Evolutionary conservation across 2,113 vertebrate species (phyloP), one percentile per base, ranked within the genome.

Genomic region (Semicossyphus pulcher): DNA sequence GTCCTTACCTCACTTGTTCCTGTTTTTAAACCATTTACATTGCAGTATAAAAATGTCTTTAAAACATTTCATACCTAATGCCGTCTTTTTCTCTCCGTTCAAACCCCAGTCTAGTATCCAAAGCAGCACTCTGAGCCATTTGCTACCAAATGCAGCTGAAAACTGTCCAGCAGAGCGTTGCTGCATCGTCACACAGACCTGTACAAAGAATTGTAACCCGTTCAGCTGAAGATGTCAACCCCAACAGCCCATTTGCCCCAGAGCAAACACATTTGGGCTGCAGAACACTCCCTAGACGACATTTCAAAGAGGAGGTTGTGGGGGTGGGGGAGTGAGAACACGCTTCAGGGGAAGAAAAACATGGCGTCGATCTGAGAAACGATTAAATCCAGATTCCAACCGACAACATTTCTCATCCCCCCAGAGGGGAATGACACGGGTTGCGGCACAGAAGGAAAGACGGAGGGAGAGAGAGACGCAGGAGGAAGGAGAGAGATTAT

Each of bases 341-440:
- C 4, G 81, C 87, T 85, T 53, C 78, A 69, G 86, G 87, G 81
- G 52, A 74, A 26, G 66, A 81, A 72, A 83, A 86, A 85, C 86
- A 88, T 83, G 83, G 64, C 75, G 73, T 49, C 21, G 80, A 89
- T 88, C 76, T 84, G 61, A n/a, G 73, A 75, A 87, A 83, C 78
- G 78, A 91, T 89, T 89, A 87, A 84, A 84, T 78, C 73, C 66
- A 86, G 80, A 89, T 91, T 87, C 78, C 64, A 70, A 48, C 53
- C 26, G 59, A 91, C 88, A 89, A 84, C 80, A 79, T 75, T 76
- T 71, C 69, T 72, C 71, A 28, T 16, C 62, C 49, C 29, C 71
- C 78, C 67, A 25, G 64, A 76, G 84, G 79, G 72, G 29, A 81
- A 60, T 65, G 81, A 84, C 78, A 80, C 0, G 44, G 63, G 73